Base-by-base conservation (phyloP, 2,797 vertebrate species). In the Monodelphis domestica region DNA sequence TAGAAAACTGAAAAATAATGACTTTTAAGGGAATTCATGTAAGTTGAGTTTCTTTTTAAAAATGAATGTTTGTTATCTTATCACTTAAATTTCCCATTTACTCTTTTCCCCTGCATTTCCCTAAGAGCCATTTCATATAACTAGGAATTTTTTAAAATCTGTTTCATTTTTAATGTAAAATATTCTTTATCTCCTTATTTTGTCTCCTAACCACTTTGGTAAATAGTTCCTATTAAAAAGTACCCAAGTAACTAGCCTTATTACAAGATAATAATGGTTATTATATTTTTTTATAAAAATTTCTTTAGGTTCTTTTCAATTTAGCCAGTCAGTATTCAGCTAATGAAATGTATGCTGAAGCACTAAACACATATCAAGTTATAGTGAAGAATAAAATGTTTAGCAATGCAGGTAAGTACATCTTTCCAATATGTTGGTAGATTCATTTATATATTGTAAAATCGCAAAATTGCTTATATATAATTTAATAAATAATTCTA, bases 331-430 rank as follows among this genome's bases (percentile, higher is more conserved):
- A 99, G 33, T 99, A 99, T 93, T 99, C 98, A 90, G 99, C 99
- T 96, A 99, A 99, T 97, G 99, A 99, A 96, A 99, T 99, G 99
- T 99, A 99, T 97, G 98, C 99, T 54, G 99, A 99, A 98, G 99
- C 99, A 4, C 98, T 99, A 95, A 99, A 99, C 98, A 99, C 98
- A 30, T 99, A 99, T 89, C 99, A 99, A 98, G 99, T 99, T 95
- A 99, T 99, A 93, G 99, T 99, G 98, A 99, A 99, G 98, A 99
- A 99, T 97, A 99, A 99, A 98, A 99, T 99, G 99, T 99, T 99
- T 97, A 99, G 95, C 97, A 99, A 99, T 88, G 99, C 99, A 98
- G 99, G 99, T 99, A 97, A 54, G 98, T 97, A 45, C 53, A 30
- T 57, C 87, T 88, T 53, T 88, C 51, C 53, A 53, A 88, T 45